phyloP scores from a whole-genome alignment of 2,888 invertebrate species.

The Zaprionus lineosus region DNA sequence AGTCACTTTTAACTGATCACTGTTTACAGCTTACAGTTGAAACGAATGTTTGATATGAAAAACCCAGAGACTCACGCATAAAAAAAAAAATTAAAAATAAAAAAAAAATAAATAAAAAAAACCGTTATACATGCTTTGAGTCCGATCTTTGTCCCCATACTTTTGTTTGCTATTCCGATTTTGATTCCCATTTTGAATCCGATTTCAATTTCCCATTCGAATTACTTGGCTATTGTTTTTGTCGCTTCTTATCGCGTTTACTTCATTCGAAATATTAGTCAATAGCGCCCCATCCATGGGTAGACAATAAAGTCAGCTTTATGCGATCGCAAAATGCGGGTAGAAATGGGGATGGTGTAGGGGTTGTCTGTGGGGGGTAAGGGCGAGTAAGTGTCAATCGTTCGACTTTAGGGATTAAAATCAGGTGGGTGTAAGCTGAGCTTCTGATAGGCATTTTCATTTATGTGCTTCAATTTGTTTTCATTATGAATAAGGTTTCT shows the following conservation, averaged over 20 bases:
- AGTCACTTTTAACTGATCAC: no score
- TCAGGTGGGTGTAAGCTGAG: constrained; percentile 54
- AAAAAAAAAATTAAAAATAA: no score
- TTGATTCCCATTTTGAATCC: constrained; percentile 12
- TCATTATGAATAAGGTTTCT: constrained; percentile 47
- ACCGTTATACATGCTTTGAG: constrained; percentile 46
- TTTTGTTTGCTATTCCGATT: constrained; percentile 1
- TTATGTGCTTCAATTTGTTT: not conserved
- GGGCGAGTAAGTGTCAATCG: no score
- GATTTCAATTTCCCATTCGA: constrained; percentile 3
- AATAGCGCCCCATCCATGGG: constrained; percentile 12
- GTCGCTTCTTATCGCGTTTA: constrained; percentile 39
- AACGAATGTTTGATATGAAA: no score
- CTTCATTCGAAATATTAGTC: constrained; percentile 52
- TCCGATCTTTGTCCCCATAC: constrained; percentile 47
- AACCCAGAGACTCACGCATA: no score
- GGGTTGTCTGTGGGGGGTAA: no score
- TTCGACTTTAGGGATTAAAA: constrained; percentile 35
- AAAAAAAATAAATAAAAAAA: no score
- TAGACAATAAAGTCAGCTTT: constrained; percentile 30
- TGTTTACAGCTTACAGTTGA: no score
- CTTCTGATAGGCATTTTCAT: constrained; percentile 34
- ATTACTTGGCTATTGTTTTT: constrained; percentile 18
- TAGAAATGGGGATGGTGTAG: no score
- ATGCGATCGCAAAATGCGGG: no score